Evolutionary conservation across 2,113 vertebrate genomes (phyloP).

Genomic region (Salvelinus namaycush): DNA sequence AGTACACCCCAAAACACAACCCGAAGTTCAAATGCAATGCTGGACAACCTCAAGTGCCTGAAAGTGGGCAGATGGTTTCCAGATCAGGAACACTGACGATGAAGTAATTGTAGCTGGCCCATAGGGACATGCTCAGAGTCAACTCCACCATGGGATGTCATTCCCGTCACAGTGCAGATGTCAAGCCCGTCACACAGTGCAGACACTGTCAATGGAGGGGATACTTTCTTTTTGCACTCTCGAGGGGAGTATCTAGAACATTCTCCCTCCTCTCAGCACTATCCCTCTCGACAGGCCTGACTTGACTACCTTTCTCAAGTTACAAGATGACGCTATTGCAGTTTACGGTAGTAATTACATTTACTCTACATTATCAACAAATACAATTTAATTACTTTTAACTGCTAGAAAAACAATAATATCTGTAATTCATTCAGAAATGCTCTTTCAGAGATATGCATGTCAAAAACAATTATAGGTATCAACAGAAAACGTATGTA

Average conservation of each 20-base stretch:
- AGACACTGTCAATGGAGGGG: constrained; percentile 9
- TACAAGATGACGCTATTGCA: constrained; percentile 50
- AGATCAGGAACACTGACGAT: constrained; percentile 61
- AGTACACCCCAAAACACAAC: constrained; percentile 22
- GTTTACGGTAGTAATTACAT: constrained; percentile 54
- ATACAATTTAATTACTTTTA: constrained; percentile 53
- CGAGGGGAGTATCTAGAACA: constrained; percentile 3
- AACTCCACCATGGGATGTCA: constrained; percentile 20
- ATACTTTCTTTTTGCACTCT: constrained; percentile 32
- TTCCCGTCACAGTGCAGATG: not conserved
- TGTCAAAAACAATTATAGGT: constrained; percentile 59
- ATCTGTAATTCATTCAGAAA: constrained; percentile 53
- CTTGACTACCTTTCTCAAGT: constrained; percentile 44
- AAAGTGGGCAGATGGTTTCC: constrained; percentile 69
- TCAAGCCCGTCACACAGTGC: constrained; percentile 1
- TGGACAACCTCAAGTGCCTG: constrained; percentile 78
- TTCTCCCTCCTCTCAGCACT: not conserved
- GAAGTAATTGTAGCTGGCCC: constrained; percentile 15
- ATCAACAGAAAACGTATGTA: constrained; percentile 52
- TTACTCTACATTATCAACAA: constrained; percentile 30
- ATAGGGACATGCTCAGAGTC: constrained; percentile 13
- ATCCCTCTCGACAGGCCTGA: constrained; percentile 27
- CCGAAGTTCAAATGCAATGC: constrained; percentile 58
- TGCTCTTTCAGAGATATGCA: constrained; percentile 52
- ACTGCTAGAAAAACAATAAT: constrained; percentile 24